phyloP scores from a whole-genome alignment of 2,113 vertebrate genomes.

The Todiramphus saurophagus region DNA sequence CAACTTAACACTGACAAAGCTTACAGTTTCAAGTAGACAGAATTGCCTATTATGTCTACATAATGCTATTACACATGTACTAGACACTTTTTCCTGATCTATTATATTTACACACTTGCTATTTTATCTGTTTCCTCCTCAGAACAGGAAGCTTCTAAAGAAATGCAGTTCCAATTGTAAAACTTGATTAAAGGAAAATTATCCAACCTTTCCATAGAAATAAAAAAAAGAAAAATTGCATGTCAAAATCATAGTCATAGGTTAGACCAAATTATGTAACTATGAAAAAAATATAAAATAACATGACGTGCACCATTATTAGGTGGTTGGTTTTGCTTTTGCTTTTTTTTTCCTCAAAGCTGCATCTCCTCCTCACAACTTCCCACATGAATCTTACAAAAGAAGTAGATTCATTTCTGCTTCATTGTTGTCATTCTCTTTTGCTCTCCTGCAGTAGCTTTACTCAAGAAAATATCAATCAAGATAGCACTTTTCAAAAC shows the following conservation, averaged over 20 bases:
- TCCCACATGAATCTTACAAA: background rate
- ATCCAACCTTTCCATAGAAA: background rate
- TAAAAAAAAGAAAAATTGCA: background rate
- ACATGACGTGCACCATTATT: background rate
- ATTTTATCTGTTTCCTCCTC: background rate
- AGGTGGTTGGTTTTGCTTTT: background rate
- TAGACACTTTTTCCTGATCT: background rate
- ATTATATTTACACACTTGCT: background rate
- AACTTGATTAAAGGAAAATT: background rate
- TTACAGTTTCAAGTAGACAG: background rate
- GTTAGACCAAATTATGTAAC: background rate
- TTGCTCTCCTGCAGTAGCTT: background rate
- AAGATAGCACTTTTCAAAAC: background rate
- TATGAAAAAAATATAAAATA: background rate
- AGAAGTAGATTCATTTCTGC: background rate
- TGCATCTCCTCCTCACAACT: background rate
- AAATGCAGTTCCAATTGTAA: background rate
- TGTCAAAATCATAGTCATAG: background rate
- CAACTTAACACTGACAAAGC: background rate
- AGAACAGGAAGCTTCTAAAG: background rate
- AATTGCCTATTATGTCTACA: background rate
- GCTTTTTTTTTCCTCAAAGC: background rate
- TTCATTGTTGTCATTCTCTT: background rate
- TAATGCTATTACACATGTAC: background rate
- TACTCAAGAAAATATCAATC: background rate